Base-by-base conservation (phyloP, 2,113 vertebrate species). In the Toxotes chatareus region DNA sequence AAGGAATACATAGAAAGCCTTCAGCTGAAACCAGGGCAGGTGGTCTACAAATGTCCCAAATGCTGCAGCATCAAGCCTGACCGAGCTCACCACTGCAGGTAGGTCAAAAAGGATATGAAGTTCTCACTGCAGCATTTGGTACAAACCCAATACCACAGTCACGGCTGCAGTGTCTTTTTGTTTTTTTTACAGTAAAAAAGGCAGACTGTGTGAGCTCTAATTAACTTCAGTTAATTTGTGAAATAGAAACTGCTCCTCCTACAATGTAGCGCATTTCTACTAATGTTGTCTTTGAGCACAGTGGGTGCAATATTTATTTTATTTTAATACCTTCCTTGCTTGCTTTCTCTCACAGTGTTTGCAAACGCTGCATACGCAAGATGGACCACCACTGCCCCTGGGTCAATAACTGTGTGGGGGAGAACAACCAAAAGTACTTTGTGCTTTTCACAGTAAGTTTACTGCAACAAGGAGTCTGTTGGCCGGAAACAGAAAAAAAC, bases 381-480 rank as follows among this genome's bases (percentile, higher is more conserved):
- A 99, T 99, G 98, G 98, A 99, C 93, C 98, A 99, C 92, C 98
- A 99, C 93, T 99, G 98, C 83, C 98, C 98, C 0, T 99, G 98
- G 98, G 97, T 99, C 90, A 99, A 99, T 85, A 99, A 99, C 95
- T 99, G 98, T 80, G 98, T 99, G 14, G 98, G 98, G 76, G 98
- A 99, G 93, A 99, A 95, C 93, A 99, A 99, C 96, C 98, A 99
- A 95, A 99, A 99, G 94, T 99, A 98, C 93, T 99, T 99, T 94
- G 98, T 99, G 91, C 96, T 99, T 92, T 99, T 99, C 94, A 99
- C 98, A 94, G 98, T 99, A 94, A 96, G 98, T 98, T 65, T 14
- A 62, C n/a, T 13, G 42, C 19, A 46, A 55, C 3, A 51, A 3
- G 6, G 13, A 51, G 31, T 47, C 7, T 27, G 27, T 27, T 27